Percentiles rank a stretch among this genome's conserved stretches.
Evolutionary conservation across 2,113 vertebrate genomes (phyloP).

Genomic region (Podarcis cretensis): DNA sequence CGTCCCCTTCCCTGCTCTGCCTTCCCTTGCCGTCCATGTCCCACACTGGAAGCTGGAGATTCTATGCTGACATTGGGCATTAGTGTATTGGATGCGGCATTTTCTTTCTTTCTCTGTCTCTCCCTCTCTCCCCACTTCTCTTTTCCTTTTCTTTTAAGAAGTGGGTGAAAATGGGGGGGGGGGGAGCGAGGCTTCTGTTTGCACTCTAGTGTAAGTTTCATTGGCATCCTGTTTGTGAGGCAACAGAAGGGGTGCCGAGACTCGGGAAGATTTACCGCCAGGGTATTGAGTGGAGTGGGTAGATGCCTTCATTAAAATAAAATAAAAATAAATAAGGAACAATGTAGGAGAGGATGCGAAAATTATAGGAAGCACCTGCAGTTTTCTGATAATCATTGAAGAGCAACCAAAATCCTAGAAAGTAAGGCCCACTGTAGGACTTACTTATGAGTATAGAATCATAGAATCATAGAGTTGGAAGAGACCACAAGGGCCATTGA

Average conservation of each 20-base stretch:
- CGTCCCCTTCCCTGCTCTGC: no score
- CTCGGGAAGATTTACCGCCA: conserved; percentile 38
- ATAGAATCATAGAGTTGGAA: no score
- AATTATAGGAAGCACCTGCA: neutral
- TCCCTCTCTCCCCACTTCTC: conserved; percentile 60
- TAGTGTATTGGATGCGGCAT: conserved; percentile 61
- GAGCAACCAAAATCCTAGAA: neutral
- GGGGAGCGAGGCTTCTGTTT: conserved; percentile 78
- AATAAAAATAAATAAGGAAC: neutral
- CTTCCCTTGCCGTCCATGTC: no score
- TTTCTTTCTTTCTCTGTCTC: conserved; percentile 88
- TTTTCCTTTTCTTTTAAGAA: conserved; percentile 33
- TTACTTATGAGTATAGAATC: no score
- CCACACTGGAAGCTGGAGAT: no score
- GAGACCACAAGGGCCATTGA: no score
- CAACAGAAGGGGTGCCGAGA: conserved; percentile 25
- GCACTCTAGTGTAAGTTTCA: conserved; percentile 84
- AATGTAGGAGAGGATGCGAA: neutral
- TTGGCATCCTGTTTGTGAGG: conserved; percentile 68
- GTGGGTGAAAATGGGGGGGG: neutral
- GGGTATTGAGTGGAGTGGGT: conserved; percentile 19
- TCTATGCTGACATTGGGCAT: no score
- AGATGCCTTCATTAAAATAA: conserved; percentile 7
- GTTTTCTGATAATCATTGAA: no score
- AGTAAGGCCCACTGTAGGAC: neutral